Percentiles rank a stretch among this genome's conserved stretches.
phyloP scores from a whole-genome alignment of 2,113 vertebrate genomes.

The Psilopsiagon aurifrons region DNA sequence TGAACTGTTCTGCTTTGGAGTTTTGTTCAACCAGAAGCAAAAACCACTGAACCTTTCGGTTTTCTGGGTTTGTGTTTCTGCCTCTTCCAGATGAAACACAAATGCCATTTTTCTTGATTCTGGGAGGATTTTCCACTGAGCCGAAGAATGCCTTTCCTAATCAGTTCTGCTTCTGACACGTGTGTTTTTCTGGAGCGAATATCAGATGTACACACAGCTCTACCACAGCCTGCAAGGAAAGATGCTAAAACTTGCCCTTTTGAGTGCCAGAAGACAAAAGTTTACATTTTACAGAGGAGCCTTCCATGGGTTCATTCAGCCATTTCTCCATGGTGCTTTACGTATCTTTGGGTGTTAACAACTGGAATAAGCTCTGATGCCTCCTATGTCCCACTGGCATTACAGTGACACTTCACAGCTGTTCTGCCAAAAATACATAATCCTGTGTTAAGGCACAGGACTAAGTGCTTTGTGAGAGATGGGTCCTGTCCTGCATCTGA shows the following conservation, averaged over 20 bases:
- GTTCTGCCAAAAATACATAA: slow-evolving; percentile 5
- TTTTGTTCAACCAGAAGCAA: neutral
- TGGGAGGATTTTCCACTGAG: neutral
- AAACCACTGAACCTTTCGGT: accelerated
- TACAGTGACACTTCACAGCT: slow-evolving; percentile 20
- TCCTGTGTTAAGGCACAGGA: neutral
- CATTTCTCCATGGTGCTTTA: neutral
- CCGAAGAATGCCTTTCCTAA: neutral
- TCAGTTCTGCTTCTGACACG: neutral
- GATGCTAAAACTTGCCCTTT: neutral
- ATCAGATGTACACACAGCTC: accelerated
- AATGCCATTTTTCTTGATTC: neutral
- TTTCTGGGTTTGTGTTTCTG: neutral
- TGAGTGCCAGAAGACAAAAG: neutral
- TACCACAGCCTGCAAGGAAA: neutral
- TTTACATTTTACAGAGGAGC: neutral
- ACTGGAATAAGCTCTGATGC: neutral
- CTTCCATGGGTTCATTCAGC: accelerated
- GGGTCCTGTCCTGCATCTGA: neutral
- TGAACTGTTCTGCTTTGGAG: neutral
- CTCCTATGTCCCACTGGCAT: neutral
- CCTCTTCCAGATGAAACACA: neutral
- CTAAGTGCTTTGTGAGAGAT: neutral
- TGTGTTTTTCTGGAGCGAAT: neutral
- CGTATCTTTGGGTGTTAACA: neutral